phyloP scores from a whole-genome alignment of 1,140 invertebrate species.

The Matsumurasca onukii region DNA sequence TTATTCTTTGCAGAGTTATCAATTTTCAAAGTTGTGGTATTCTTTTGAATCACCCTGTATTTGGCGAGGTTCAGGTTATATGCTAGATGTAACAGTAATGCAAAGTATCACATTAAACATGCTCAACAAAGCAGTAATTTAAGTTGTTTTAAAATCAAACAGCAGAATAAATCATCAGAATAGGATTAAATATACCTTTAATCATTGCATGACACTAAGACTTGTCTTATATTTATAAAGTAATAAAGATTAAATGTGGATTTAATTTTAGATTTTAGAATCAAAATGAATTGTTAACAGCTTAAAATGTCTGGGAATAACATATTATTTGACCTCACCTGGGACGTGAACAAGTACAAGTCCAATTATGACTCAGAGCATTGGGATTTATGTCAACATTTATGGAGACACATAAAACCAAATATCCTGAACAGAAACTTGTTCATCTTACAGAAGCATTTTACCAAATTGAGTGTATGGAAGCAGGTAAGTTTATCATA shows the following conservation, averaged over 20 bases:
- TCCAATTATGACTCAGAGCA: slow-evolving; percentile 6
- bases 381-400: background rate
- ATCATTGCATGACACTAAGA: too few species aligned
- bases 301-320: background rate
- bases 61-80: too few species aligned
- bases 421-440: slow-evolving; percentile 1
- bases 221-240: too few species aligned
- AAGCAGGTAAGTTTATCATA: background rate
- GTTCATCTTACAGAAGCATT: background rate
- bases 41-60: slow-evolving; percentile 20
- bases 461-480: slow-evolving; percentile 6
- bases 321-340: background rate
- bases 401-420: slow-evolving; percentile 6
- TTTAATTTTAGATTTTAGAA: background rate
- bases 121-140: too few species aligned
- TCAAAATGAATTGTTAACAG: background rate
- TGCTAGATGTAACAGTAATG: too few species aligned
- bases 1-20: slow-evolving; percentile 1
- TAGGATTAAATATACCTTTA: too few species aligned
- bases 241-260: background rate
- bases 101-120: too few species aligned
- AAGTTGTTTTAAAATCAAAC: too few species aligned
- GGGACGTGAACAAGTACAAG: slow-evolving; percentile 13
- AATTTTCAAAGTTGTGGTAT: too few species aligned
- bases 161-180: too few species aligned